A percentile compares a stretch with the other conserved stretches of the same genome.
Evolutionary conservation across 2,888 invertebrate genomes (phyloP).

Genomic region (Drosophila acutilabella): DNA sequence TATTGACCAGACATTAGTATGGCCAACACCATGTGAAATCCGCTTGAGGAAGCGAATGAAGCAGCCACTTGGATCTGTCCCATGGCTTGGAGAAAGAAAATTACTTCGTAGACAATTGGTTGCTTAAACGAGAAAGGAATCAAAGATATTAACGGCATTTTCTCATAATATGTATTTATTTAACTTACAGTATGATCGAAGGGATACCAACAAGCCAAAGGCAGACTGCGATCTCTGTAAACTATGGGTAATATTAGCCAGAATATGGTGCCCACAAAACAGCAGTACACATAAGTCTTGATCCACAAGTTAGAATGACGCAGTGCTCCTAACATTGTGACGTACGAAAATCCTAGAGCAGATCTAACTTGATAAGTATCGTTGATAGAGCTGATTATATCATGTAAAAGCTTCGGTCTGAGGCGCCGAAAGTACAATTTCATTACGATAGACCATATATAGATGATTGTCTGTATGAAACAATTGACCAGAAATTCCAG

Average conservation of each 20-base stretch:
- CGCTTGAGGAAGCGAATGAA: slow-evolving; percentile 77
- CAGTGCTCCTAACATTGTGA: slow-evolving; percentile 67
- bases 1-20: slow-evolving; percentile 81
- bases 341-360: slow-evolving; percentile 76
- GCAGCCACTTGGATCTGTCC: slow-evolving; percentile 82
- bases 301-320: slow-evolving; percentile 60
- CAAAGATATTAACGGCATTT: background rate
- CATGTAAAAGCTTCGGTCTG: slow-evolving; percentile 37
- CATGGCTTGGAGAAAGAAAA: slow-evolving; percentile 80
- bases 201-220: slow-evolving; percentile 82
- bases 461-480: slow-evolving; percentile 74
- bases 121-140: slow-evolving; percentile 45
- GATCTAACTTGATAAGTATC: slow-evolving; percentile 63
- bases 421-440: slow-evolving; percentile 76
- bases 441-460: slow-evolving; percentile 72
- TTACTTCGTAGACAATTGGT: slow-evolving; percentile 68
- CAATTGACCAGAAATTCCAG: slow-evolving; percentile 73
- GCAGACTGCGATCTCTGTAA: slow-evolving; percentile 71
- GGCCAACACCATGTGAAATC: slow-evolving; percentile 79
- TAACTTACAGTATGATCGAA: slow-evolving; percentile 73
- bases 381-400: slow-evolving; percentile 66
- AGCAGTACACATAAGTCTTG: slow-evolving; percentile 66
- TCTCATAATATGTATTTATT: background rate
- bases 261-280: slow-evolving; percentile 49
- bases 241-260: slow-evolving; percentile 68